Evolutionary conservation across 2,888 invertebrate genomes (phyloP), one percentile per base, ranked within the genome.

Genomic region (Caenorhabditis parvicauda): DNA sequence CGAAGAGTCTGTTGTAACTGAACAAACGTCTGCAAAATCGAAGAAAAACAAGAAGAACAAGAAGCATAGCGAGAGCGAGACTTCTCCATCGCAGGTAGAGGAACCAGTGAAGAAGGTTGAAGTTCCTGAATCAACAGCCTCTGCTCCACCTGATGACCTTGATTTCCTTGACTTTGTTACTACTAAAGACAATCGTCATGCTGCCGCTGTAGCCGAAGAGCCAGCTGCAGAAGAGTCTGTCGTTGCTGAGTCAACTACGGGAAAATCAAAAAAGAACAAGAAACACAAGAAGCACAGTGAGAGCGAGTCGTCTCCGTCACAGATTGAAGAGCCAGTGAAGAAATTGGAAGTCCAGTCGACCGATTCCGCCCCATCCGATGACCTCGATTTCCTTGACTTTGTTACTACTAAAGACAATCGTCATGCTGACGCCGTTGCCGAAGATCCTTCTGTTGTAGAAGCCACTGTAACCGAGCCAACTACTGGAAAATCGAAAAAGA

Each of bases 181-280:
- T n/a, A n/a, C n/a, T n/a, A n/a, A n/a, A n/a, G n/a, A n/a, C 7
- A 32, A 32, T 12, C 35, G 35, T 39, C 7, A 7, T 39, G n/a
- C 17, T n/a, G 39, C 17, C n/a, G 39, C 46, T 6, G 32, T n/a
- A 19, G 28, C 37, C 12, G 41, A 17, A 9, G 37, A 6, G 4
- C 48, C 49, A 44, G 38, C 17, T 27, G 37, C 21, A 5, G 51
- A 9, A 29, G 22, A 29, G n/a, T 21, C 5, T 2, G 39, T 7
- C 6, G 19, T 9, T 6, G 17, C 19, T 39, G 39, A 39, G 7
- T n/a, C 7, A 6, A 17, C 6, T 6, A n/a, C 19, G n/a, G 39
- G 7, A 39, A 39, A 39, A 12, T 39, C 17, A 19, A 70, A 70
- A 57, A 69, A 67, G 52, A 65, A 67, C 43, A 72, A 71, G 58